Conservation (phyloP, 2,113 vertebrate species). For the Puffinus mauretanicus region DNA sequence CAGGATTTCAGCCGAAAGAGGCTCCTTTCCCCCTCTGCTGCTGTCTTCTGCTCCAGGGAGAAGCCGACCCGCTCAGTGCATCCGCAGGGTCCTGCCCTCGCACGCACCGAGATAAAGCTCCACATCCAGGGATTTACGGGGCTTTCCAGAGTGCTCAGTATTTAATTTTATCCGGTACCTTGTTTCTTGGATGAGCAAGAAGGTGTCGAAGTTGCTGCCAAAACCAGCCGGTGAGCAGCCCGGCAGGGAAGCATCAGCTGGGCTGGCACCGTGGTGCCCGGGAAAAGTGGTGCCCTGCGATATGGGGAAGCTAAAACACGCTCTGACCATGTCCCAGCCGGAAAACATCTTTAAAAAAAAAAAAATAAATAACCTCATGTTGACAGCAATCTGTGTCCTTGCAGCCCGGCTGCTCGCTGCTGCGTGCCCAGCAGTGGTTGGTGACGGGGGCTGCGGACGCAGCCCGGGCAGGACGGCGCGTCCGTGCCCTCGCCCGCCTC, state of each 20-base stretch:
- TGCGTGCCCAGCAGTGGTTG: too few relatives aligned
- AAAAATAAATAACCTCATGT: not conserved
- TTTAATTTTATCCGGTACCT: not conserved
- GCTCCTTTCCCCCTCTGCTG: not conserved
- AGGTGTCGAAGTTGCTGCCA: not conserved
- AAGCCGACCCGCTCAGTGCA: not conserved
- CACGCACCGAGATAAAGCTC: not conserved
- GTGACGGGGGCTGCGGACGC: fast-evolving
- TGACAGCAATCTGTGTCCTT: not conserved
- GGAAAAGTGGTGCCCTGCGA: not conserved
- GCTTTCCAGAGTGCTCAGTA: fast-evolving
- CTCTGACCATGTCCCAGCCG: not conserved
- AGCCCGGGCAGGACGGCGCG: not conserved
- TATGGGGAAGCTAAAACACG: not conserved
- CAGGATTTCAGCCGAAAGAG: not conserved
- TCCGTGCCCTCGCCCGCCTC: not conserved
- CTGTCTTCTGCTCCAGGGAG: not conserved
- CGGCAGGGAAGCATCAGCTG: not conserved
- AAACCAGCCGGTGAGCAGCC: not conserved
- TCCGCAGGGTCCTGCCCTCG: not conserved
- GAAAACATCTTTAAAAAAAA: not conserved
- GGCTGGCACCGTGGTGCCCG: not conserved
- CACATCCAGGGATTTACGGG: not conserved
- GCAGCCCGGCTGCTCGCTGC: fast-evolving
- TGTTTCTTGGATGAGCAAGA: not conserved